Conservation (phyloP, 2,113 vertebrate genomes). For the Solea senegalensis region DNA sequence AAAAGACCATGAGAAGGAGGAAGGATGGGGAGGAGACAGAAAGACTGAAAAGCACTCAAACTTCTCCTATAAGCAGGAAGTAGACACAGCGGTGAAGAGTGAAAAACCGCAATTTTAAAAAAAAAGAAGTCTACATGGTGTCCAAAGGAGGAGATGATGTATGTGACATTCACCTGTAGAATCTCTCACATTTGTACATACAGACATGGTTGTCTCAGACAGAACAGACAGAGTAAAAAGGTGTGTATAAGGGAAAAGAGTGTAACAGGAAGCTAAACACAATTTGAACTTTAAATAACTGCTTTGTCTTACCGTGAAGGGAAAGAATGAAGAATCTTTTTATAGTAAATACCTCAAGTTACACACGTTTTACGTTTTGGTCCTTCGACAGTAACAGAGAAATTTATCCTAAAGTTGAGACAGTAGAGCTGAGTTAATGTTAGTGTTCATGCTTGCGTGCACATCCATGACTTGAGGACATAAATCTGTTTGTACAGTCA, state of each 20-base stretch:
- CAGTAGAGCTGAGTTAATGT: too few relatives aligned
- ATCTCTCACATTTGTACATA: constrained; percentile 10
- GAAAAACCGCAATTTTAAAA: background rate
- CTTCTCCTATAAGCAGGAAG: constrained; percentile 30
- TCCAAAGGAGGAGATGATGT: constrained; percentile 1
- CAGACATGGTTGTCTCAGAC: background rate
- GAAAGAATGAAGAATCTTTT: background rate
- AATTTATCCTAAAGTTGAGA: too few relatives aligned
- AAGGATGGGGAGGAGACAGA: constrained; percentile 59
- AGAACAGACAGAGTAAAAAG: background rate
- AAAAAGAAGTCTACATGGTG: constrained; percentile 4
- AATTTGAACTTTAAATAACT: constrained; percentile 4
- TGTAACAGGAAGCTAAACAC: constrained; percentile 12
- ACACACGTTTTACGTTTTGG: background rate
- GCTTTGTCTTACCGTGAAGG: constrained; percentile 7
- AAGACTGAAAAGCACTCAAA: background rate
- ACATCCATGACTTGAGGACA: too few relatives aligned
- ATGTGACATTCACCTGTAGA: constrained; percentile 15
- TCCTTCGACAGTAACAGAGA: background rate
- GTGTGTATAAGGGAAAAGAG: constrained; percentile 14
- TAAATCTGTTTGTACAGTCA: too few relatives aligned
- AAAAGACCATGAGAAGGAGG: constrained; percentile 35
- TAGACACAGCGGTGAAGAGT: background rate
- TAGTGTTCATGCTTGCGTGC: background rate
- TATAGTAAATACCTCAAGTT: background rate